Evolutionary conservation across 2,113 vertebrate species (phyloP), one percentile per base, ranked within the genome.

Genomic region (Martes martes): DNA sequence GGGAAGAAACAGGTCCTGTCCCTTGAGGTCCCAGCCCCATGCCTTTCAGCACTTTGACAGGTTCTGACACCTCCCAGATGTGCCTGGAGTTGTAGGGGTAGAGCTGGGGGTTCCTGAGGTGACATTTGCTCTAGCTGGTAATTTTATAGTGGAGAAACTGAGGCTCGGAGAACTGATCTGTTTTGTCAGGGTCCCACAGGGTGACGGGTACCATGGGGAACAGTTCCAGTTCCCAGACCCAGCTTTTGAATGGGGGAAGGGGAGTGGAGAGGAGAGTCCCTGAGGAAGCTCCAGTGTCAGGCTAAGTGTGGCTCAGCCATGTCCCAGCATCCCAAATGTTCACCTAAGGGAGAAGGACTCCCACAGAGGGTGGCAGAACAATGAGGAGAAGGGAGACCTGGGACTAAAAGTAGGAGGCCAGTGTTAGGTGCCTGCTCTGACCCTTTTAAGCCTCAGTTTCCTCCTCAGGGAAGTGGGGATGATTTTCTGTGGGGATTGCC

Each of bases 101-200:
- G 39, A 89, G 18, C 9, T 63, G 59, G 23, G 47, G 59, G n/a
- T 7, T 24, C 6, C 14, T 65, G 24, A 13, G 52, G 36, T 57
- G 57, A 39, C 50, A n/a, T 36, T 16, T 31, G 1, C 14, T 36
- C 6, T 10, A 39, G 21, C 1, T 0, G 19, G 18, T 39, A 24
- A 39, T 52, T 80, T 78, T 36, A 82, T 7, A 13, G 36, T 47
- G 31, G 67, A 74, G 42, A 57, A 19, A 16, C 19, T 15, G 82
- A 85, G 52, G 74, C 90, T 92, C 11, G 3, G 78, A 31, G 26
- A 33, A 18, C 36, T 2, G 33, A 65, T 67, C 1, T 19, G 0
- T 33, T 36, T 42, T 81, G 33, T 23, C 69, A 15, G 33, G 45
- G 73, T 79, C 61, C 24, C 57, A n/a, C 0, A 0, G n/a, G n/a